phyloP scores from a whole-genome alignment of 2,113 vertebrate genomes.

The Tetrao urogallus region DNA sequence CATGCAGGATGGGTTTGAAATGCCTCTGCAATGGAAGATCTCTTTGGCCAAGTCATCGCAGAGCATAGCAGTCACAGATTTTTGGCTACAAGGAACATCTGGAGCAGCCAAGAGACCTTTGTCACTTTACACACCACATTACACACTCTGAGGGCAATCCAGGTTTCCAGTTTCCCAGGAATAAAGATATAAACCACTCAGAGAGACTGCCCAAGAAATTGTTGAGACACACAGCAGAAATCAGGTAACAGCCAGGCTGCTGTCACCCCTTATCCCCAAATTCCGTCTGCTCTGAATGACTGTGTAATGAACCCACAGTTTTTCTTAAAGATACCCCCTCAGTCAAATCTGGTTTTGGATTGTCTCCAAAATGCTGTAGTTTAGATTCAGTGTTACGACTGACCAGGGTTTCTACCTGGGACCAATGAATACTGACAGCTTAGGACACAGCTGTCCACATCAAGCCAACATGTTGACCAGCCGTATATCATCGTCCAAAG shows the following conservation, averaged over 20 bases:
- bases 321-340: not conserved
- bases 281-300: not conserved
- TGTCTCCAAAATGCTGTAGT: not conserved
- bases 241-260: not conserved
- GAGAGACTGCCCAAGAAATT: not conserved
- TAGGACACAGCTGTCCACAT: not conserved
- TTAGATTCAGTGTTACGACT: not conserved
- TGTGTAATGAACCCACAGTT: accelerated
- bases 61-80: not conserved
- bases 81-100: not conserved
- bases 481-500: not conserved
- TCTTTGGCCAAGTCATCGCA: not conserved
- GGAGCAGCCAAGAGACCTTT: not conserved
- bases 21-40: not conserved
- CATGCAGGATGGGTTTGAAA: not conserved
- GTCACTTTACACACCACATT: not conserved
- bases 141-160: not conserved
- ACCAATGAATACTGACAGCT: not conserved
- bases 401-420: not conserved
- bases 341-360: not conserved
- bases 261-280: not conserved
- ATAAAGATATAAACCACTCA: not conserved
- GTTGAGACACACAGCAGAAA: not conserved
- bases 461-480: not conserved
- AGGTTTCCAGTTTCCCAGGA: not conserved